phyloP scores from a whole-genome alignment of 1,140 invertebrate genomes.

The Nylanderia fulva region DNA sequence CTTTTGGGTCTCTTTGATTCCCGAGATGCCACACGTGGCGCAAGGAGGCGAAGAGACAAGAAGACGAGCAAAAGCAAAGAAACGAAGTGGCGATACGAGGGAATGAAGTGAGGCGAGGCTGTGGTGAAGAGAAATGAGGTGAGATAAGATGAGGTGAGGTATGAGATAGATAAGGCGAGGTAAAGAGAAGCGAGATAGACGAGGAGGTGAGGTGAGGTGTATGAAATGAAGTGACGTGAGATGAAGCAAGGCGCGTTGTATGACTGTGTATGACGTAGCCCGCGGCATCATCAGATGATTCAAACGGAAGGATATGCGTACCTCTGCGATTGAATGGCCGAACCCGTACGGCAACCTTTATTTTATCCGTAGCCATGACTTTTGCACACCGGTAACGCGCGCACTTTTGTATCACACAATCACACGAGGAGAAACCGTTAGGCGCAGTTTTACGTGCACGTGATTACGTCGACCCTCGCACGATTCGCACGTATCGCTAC shows the following conservation, averaged over 20 bases:
- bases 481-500: conserved; percentile 72
- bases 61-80: neutral
- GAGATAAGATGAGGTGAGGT: neutral
- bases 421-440: conserved; percentile 61
- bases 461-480: conserved; percentile 70
- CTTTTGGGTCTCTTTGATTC: neutral
- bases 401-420: conserved; percentile 69
- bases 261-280: neutral
- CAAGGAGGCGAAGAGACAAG: neutral
- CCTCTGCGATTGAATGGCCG: conserved; percentile 98
- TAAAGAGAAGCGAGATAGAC: neutral
- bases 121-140: neutral
- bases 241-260: neutral
- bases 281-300: neutral
- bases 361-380: conserved; percentile 94
- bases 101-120: neutral
- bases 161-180: conserved; percentile 3
- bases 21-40: neutral
- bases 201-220: neutral
- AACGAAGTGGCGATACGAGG: neutral
- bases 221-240: neutral
- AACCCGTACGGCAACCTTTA: conserved; percentile 98
- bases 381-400: conserved; percentile 78
- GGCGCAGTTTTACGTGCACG: conserved; percentile 62
- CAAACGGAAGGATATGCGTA: conserved; percentile 85